Evolutionary conservation across 2,888 invertebrate species (phyloP).

Genomic region (Gastrophysa polygoni): DNA sequence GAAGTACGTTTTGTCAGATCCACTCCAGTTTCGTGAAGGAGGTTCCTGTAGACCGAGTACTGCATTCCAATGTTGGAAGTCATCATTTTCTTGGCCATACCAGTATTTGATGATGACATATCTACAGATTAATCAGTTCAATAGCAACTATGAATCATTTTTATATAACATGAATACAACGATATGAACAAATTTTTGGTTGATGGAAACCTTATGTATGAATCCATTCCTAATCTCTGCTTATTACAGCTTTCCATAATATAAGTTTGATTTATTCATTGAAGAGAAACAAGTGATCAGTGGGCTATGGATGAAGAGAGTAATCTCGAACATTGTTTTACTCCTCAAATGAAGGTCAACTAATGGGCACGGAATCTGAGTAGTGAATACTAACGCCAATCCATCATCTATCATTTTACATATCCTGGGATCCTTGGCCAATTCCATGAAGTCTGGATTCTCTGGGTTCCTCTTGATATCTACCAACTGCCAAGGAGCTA

Average conservation of each 20-base stretch:
- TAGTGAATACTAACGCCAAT: conserved; percentile 66
- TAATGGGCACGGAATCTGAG: too few relatives aligned
- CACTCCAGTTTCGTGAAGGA: conserved; percentile 75
- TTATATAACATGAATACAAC: too few relatives aligned
- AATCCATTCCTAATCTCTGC: too few relatives aligned
- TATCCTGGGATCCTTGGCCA: conserved; percentile 70
- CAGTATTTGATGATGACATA: conserved; percentile 80
- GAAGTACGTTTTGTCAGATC: conserved; percentile 70
- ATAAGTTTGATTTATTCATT: too few relatives aligned
- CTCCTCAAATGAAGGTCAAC: too few relatives aligned
- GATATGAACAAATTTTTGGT: too few relatives aligned
- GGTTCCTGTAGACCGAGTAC: conserved; percentile 72
- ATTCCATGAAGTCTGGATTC: conserved; percentile 72
- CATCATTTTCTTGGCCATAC: conserved; percentile 74
- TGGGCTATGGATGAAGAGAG: too few relatives aligned
- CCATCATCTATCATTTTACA: conserved; percentile 82
- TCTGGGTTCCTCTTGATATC: conserved; percentile 77
- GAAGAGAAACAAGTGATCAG: too few relatives aligned
- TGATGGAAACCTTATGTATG: too few relatives aligned
- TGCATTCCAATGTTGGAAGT: conserved; percentile 75
- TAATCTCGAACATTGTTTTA: too few relatives aligned
- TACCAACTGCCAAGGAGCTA: conserved; percentile 81
- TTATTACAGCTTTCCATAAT: too few relatives aligned
- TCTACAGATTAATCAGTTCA: conserved; percentile 54
- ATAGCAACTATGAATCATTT: too few relatives aligned